Evolutionary conservation across 2,113 vertebrate genomes (phyloP).

Genomic region (Pagrus major): DNA sequence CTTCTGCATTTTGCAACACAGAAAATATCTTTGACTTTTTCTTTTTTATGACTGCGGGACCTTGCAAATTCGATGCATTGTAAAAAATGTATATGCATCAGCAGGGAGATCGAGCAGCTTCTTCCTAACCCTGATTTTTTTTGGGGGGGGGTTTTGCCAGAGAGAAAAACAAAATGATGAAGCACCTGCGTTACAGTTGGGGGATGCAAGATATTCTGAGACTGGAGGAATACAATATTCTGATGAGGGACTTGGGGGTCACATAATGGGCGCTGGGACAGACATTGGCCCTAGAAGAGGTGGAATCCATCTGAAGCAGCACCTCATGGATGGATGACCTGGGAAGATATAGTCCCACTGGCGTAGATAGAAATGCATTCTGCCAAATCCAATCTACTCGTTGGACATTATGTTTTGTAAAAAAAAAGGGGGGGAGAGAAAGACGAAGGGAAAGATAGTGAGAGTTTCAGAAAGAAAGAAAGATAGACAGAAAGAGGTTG

Average conservation of each 20-base stretch:
- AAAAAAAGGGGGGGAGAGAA: constrained; percentile 12
- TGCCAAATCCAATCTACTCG: constrained; percentile 57
- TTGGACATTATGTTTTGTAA: constrained; percentile 36
- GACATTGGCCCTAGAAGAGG: constrained; percentile 9
- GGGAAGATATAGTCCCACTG: constrained; percentile 42
- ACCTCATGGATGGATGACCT: constrained; percentile 52
- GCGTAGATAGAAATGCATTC: constrained; percentile 34
- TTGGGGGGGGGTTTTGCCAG: no score
- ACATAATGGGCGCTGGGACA: constrained; percentile 52
- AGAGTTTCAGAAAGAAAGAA: constrained; percentile 16
- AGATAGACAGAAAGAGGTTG: background rate
- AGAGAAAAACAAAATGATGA: constrained; percentile 21
- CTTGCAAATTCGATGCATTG: background rate
- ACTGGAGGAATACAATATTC: constrained; percentile 29
- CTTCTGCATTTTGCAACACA: background rate
- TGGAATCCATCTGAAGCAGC: constrained; percentile 30
- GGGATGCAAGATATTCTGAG: constrained; percentile 33
- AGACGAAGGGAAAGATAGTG: background rate
- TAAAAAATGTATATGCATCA: constrained; percentile 22
- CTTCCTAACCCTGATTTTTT: background rate
- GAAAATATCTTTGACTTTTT: background rate
- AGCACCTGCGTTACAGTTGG: constrained; percentile 16
- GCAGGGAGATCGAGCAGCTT: constrained; percentile 26
- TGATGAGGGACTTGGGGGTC: constrained; percentile 42
- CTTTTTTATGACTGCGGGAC: constrained; percentile 1